These are phyloP conservation scores for Lepidonotus clava DNA, from an alignment of 2,888 invertebrate species.

Conservation along the genomic window DNA sequence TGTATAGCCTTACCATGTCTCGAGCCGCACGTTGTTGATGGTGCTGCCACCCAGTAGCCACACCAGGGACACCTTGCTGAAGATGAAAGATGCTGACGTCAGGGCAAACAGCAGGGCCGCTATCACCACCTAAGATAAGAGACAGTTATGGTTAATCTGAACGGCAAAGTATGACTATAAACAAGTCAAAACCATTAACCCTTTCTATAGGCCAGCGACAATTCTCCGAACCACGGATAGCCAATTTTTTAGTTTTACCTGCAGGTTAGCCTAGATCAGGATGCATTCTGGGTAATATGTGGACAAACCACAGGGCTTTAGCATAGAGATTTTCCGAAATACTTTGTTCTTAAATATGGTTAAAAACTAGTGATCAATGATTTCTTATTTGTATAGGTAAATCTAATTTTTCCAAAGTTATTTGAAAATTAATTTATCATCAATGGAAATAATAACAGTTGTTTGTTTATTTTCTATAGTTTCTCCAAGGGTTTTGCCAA, in stretches of 20 bases:
- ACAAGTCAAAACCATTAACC: not conserved
- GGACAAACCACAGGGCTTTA: not conserved
- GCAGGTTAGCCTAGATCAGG: not conserved
- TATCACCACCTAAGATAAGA: constrained; percentile 28
- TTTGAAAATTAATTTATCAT: too few species aligned
- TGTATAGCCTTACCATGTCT: constrained; percentile 57
- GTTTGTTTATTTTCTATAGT: too few species aligned
- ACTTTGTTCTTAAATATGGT: too few species aligned
- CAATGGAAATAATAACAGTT: too few species aligned
- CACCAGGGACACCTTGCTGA: constrained; percentile 55
- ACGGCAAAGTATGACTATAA: not conserved
- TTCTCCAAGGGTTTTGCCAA: too few species aligned
- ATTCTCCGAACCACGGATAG: too few species aligned
- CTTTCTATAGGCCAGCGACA: not conserved
- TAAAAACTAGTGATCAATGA: too few species aligned
- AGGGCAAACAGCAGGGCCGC: constrained; percentile 40
- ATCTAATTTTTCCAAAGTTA: too few species aligned
- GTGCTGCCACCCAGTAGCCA: constrained; percentile 56
- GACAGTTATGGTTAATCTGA: not conserved
- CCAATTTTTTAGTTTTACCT: too few species aligned
- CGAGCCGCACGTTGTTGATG: constrained; percentile 54
- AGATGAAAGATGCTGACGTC: constrained; percentile 33
- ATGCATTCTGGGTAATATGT: not conserved
- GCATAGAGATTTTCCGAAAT: too few species aligned
- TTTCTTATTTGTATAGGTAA: too few species aligned